A percentile compares a stretch with the other conserved stretches of the same genome.
These are phyloP conservation scores for Pyralis farinalis DNA, from an alignment of 2,888 invertebrate species.

Conservation along the genomic window DNA sequence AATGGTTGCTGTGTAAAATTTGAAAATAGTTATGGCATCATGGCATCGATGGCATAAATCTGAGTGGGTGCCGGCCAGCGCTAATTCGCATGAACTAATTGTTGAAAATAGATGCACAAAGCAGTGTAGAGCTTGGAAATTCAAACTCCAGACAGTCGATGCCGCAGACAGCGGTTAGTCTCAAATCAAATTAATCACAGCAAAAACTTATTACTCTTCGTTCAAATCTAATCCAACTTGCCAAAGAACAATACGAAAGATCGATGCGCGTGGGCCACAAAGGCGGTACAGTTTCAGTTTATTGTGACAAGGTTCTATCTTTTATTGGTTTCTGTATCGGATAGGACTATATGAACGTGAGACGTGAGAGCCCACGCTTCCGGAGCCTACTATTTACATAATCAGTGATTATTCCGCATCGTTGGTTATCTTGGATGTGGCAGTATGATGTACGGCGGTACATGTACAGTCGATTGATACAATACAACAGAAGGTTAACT, in stretches of 20 bases:
- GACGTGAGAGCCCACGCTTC: constrained; percentile 58
- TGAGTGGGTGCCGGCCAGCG: no score
- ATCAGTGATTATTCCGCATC: constrained; percentile 60
- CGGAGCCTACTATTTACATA: constrained; percentile 50
- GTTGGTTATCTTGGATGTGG: constrained; percentile 35
- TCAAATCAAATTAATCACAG: not conserved
- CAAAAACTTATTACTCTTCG: constrained; percentile 1
- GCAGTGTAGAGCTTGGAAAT: no score
- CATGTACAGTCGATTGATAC: no score
- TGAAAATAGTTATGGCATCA: no score
- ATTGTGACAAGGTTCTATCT: constrained; percentile 39
- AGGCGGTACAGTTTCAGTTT: constrained; percentile 22
- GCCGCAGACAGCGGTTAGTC: no score
- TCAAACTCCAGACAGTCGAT: no score
- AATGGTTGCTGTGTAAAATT: no score
- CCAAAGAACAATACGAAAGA: constrained; percentile 58
- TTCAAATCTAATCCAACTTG: constrained; percentile 16
- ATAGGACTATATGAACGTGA: constrained; percentile 34
- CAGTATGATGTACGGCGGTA: constrained; percentile 4
- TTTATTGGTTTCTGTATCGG: constrained; percentile 27
- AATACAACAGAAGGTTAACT: no score
- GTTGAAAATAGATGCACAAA: no score
- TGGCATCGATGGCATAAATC: no score
- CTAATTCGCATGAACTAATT: no score
- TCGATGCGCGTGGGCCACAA: constrained; percentile 54